Evolutionary conservation across 2,888 invertebrate species (phyloP).

Genomic region (Actias luna): DNA sequence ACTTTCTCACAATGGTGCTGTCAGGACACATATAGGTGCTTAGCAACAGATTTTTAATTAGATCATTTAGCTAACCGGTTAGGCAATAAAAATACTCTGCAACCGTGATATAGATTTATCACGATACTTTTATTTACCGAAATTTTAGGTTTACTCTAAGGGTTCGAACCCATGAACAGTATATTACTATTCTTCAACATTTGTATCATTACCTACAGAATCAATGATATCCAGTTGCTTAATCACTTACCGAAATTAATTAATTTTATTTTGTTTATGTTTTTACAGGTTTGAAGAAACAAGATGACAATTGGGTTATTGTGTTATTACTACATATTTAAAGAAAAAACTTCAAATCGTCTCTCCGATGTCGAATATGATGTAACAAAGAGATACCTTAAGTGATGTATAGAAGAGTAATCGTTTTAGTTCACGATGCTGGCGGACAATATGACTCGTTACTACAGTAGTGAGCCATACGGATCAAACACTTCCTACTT

Average conservation of each 20-base stretch:
- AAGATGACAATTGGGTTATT: not conserved
- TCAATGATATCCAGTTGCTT: not conserved
- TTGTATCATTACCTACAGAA: too few relatives aligned
- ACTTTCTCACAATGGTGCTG: too few relatives aligned
- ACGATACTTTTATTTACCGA: too few relatives aligned
- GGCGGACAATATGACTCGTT: slow-evolving; percentile 54
- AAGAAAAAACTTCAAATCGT: not conserved
- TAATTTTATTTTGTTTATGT: not conserved
- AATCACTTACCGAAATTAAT: not conserved
- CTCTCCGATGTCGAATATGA: slow-evolving; percentile 1
- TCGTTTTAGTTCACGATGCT: slow-evolving; percentile 50
- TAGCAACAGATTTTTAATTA: too few relatives aligned
- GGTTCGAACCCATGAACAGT: too few relatives aligned
- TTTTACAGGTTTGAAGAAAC: not conserved
- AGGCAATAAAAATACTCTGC: too few relatives aligned
- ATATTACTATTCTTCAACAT: too few relatives aligned
- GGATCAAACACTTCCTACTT: slow-evolving; percentile 46
- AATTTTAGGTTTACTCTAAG: too few relatives aligned
- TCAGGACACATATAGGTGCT: too few relatives aligned
- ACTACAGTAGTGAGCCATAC: slow-evolving; percentile 32
- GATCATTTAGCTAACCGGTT: too few relatives aligned
- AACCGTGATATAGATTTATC: too few relatives aligned
- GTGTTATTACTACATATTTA: not conserved
- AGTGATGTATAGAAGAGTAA: slow-evolving; percentile 7
- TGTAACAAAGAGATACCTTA: slow-evolving; percentile 7